Conservation (phyloP, 1,140 invertebrate genomes). For the Oppia nitens region DNA sequence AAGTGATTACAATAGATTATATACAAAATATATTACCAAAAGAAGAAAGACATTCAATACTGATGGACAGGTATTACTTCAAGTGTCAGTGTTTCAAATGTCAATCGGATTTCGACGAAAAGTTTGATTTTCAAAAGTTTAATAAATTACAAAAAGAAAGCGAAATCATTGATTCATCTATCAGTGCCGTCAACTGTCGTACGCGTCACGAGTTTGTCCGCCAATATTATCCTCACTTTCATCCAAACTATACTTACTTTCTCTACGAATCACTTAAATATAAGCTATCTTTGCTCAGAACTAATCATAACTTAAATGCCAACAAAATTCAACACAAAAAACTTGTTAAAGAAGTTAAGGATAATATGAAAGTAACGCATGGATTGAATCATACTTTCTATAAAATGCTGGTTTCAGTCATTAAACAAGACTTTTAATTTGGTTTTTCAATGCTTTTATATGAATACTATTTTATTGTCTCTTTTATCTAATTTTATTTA, state of each 20-base stretch:
- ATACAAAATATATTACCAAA: slow-evolving; percentile 1
- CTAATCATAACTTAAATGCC: background rate
- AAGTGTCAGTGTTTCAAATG: slow-evolving; percentile 2
- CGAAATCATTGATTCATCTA: background rate
- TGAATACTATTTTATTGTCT: no score
- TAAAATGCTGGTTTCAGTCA: background rate
- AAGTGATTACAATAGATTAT: slow-evolving; percentile 8
- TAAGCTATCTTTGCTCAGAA: background rate
- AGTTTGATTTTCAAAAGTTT: background rate
- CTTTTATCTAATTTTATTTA: no score
- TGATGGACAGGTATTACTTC: slow-evolving; percentile 12
- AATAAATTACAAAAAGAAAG: background rate
- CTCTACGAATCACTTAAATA: background rate
- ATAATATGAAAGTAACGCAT: background rate
- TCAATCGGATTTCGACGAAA: background rate
- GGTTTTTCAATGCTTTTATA: no score
- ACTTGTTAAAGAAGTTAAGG: background rate
- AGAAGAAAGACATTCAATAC: background rate
- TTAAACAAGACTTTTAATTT: background rate
- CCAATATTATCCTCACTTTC: background rate
- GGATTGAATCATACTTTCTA: background rate
- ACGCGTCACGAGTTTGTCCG: background rate
- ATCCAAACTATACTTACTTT: background rate
- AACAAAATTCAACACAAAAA: background rate
- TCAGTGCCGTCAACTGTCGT: background rate